These are phyloP conservation scores for Thalassophryne amazonica DNA, from an alignment of 2,797 vertebrate species.

Conservation along the genomic window DNA sequence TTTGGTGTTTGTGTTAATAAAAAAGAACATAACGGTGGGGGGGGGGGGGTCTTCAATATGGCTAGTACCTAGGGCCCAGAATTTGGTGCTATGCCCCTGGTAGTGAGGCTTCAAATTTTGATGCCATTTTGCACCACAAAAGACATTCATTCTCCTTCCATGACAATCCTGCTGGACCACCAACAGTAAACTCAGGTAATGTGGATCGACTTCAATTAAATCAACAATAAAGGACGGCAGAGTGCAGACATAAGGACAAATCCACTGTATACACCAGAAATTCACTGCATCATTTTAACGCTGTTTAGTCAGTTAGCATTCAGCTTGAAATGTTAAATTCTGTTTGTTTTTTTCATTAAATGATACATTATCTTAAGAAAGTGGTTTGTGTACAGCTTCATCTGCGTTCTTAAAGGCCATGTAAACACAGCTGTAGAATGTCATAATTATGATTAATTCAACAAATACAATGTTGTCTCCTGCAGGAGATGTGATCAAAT, in stretches of 20 bases:
- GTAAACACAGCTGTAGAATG: neutral
- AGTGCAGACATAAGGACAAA: constrained; percentile 2
- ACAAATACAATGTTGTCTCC: neutral
- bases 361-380: too few species aligned
- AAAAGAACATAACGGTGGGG: too few species aligned
- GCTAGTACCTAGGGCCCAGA: too few species aligned
- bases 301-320: neutral
- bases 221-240: constrained; percentile 11
- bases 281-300: neutral
- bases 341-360: too few species aligned
- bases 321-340: neutral
- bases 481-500: constrained; percentile 20
- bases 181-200: constrained; percentile 26
- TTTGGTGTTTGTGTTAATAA: too few species aligned
- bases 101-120: neutral
- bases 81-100: too few species aligned
- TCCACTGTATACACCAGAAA: neutral
- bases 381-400: too few species aligned
- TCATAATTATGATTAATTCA: neutral
- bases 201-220: constrained; percentile 41
- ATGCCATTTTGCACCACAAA: constrained; percentile 4
- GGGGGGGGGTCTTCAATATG: too few species aligned
- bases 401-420: too few species aligned
- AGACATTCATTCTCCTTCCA: constrained; percentile 29
- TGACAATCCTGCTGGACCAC: constrained; percentile 25